Evolutionary conservation across 1,140 invertebrate genomes (phyloP).

Genomic region (Drosophila kohkoa): DNA sequence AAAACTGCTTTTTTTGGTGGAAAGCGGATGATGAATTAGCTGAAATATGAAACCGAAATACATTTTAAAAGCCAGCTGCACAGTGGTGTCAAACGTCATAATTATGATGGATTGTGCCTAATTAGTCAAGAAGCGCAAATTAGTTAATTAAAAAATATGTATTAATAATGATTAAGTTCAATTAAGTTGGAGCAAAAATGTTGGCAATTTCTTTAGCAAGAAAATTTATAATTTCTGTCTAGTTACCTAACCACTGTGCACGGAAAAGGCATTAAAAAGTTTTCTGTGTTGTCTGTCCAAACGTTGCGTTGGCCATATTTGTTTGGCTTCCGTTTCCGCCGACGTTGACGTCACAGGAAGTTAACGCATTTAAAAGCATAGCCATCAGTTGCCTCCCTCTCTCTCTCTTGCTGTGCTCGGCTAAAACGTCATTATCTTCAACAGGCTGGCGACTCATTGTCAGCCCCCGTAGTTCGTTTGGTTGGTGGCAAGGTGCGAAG

Average conservation of each 20-base stretch:
- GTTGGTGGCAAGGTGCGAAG: slow-evolving; percentile 71
- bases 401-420: neutral
- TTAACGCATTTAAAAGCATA: slow-evolving; percentile 67
- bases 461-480: slow-evolving; percentile 8
- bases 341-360: slow-evolving; percentile 57
- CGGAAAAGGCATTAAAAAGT: slow-evolving; percentile 76
- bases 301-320: slow-evolving; percentile 70
- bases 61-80: slow-evolving; percentile 11
- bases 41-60: slow-evolving; percentile 40
- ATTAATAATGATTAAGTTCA: neutral
- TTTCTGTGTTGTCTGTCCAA: slow-evolving; percentile 44
- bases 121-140: neutral
- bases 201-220: neutral
- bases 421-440: slow-evolving; percentile 58
- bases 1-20: slow-evolving; percentile 36
- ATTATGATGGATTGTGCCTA: neutral
- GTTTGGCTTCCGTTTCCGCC: slow-evolving; percentile 78
- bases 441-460: slow-evolving; percentile 25
- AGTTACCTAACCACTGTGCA: slow-evolving; percentile 41
- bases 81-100: slow-evolving; percentile 36
- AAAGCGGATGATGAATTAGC: slow-evolving; percentile 54
- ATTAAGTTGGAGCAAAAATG: neutral
- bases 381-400: slow-evolving; percentile 1
- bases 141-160: slow-evolving; percentile 13
- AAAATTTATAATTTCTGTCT: neutral